phyloP scores from a whole-genome alignment of 2,797 vertebrate species.

The Notolabrus celidotus region DNA sequence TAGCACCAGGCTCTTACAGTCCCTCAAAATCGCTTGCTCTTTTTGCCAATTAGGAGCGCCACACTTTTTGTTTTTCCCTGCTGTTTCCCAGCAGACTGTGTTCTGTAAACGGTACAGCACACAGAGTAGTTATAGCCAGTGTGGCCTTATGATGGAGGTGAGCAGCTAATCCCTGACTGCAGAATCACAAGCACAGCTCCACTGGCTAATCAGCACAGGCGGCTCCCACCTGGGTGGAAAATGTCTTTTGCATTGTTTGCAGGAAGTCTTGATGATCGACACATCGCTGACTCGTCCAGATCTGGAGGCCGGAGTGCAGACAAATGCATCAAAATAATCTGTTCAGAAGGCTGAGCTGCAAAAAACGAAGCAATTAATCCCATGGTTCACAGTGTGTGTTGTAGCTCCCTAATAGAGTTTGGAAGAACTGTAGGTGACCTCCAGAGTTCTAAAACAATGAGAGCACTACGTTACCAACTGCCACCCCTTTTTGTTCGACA shows the following conservation, averaged over 20 bases:
- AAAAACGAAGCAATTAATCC: too few species aligned
- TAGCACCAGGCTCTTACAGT: slow-evolving; percentile 35
- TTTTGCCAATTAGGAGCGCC: slow-evolving; percentile 65
- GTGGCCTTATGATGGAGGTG: slow-evolving; percentile 48
- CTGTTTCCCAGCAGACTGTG: slow-evolving; percentile 42
- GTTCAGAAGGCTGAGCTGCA: too few species aligned
- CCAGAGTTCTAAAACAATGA: too few species aligned
- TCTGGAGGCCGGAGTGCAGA: background rate
- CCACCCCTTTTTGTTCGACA: too few species aligned
- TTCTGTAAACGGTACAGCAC: slow-evolving; percentile 35
- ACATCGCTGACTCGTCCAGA: background rate
- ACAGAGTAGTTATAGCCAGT: slow-evolving; percentile 45
- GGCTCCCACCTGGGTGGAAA: slow-evolving; percentile 10
- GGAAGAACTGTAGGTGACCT: too few species aligned
- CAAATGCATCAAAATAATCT: background rate
- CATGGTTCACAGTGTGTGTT: too few species aligned
- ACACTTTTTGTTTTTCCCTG: slow-evolving; percentile 43
- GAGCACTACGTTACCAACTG: too few species aligned
- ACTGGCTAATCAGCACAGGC: slow-evolving; percentile 39
- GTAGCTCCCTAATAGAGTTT: too few species aligned
- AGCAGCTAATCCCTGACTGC: slow-evolving; percentile 60
- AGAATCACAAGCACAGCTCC: slow-evolving; percentile 44
- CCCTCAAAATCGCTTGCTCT: slow-evolving; percentile 46
- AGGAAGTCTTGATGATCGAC: background rate
- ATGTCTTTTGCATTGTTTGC: background rate